A percentile compares a stretch with the other conserved stretches of the same genome.
Conservation (phyloP, 2,113 vertebrate genomes). For the Tyto alba region DNA sequence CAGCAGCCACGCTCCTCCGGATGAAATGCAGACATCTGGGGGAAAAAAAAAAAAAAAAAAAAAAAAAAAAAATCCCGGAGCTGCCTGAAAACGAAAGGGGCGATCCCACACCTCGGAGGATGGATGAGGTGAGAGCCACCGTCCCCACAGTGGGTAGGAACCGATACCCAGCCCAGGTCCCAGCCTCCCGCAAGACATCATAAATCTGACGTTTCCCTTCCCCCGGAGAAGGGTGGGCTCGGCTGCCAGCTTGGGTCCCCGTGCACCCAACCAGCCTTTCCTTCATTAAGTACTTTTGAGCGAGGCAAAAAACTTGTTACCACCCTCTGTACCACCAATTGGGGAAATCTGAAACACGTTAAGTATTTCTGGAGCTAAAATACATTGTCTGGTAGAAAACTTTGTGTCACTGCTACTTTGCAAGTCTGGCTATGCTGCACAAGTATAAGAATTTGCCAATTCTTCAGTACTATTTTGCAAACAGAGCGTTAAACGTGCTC, state of each 20-base stretch:
- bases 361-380: background rate
- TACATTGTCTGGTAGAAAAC: background rate
- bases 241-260: background rate
- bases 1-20: background rate
- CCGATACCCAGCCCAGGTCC: background rate
- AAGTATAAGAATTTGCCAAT: background rate
- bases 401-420: background rate
- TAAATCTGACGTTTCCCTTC: background rate
- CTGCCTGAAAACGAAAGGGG: background rate
- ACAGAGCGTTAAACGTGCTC: background rate
- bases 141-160: background rate
- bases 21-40: background rate
- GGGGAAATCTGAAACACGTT: background rate
- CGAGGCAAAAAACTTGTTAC: background rate
- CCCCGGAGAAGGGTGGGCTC: background rate
- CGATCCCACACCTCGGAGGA: accelerated
- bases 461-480: background rate
- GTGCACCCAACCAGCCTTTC: background rate
- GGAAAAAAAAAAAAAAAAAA: too few relatives aligned
- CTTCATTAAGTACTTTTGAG: background rate
- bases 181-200: background rate
- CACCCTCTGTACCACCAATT: background rate
- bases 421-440: background rate
- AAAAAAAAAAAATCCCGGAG: too few relatives aligned
- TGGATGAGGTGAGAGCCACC: background rate